Base-by-base conservation (phyloP, 37 sponge, comb jelly and placozoan species). In the Cliona cf. orientalis region DNA sequence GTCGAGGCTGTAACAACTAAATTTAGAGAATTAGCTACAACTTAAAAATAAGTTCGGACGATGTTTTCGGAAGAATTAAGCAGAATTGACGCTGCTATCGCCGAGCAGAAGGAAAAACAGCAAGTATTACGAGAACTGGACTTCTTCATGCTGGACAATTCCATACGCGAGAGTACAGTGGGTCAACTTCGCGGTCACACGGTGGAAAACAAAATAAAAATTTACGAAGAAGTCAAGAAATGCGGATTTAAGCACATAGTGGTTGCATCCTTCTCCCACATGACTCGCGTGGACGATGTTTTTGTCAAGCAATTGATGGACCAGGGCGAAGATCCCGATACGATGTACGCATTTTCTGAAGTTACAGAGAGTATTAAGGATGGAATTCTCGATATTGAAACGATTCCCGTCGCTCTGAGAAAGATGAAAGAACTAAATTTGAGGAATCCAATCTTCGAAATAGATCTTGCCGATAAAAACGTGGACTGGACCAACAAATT, bases 111-210 rank as follows among this genome's bases (percentile, higher is more conserved):
- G 46, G 63, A 59, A 25, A 84, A 92, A 66, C 73, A 80, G 39
- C 64, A 89, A 46, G 35, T 78, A 14, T 82, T 95, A 37, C 42
- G 66, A 56, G 65, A 78, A 36, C 19, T 95, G 78, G 96, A 95
- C 45, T 79, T 85, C 69, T 89, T 95, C 61, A 66, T 85, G 5
- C 74, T 95, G 53, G 96, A 95, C 86, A 95, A 95, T 69, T 95
- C 96, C 46, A 56, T 95, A 22, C 89, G 96, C 23, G 96, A 95
- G 81, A 95, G 92, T 59, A 95, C 96, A 22, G 92, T 95, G 26
- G 96, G 92, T 2, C 90, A 89, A 44, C 71, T 95, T 6, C 80
- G 87, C 25, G 64, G 92, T 69, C 96, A 95, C 74, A 95, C 96
- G 11, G 36, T 95, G 25, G 78, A 92, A 42, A 87, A 89, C 79